phyloP scores from a whole-genome alignment of 2,797 vertebrate species.

The Selene dorsalis region DNA sequence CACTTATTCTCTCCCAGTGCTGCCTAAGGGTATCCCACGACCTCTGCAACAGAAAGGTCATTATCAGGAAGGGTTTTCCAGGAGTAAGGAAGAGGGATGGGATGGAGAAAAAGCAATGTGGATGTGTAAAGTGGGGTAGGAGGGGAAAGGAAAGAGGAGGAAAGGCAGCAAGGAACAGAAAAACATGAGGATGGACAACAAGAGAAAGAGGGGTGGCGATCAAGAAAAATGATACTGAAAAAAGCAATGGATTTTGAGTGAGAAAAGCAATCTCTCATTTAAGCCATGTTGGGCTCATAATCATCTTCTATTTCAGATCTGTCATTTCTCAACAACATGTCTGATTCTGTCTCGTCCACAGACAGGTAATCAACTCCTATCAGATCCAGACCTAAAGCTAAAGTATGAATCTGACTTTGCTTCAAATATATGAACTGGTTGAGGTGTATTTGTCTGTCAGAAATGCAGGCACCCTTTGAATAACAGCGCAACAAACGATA shows the following conservation, averaged over 20 bases:
- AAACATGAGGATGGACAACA: not conserved
- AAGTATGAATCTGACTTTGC: slow-evolving; percentile 48
- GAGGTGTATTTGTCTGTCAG: slow-evolving; percentile 45
- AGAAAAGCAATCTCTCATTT: slow-evolving; percentile 48
- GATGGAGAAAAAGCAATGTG: slow-evolving; percentile 2
- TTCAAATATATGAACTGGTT: slow-evolving; percentile 57
- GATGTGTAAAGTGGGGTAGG: not conserved
- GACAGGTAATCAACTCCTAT: slow-evolving; percentile 65
- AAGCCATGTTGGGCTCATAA: slow-evolving; percentile 34
- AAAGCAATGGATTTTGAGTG: slow-evolving; percentile 23
- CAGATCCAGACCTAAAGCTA: slow-evolving; percentile 55
- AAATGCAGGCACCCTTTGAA: slow-evolving; percentile 42
- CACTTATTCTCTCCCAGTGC: slow-evolving; percentile 53
- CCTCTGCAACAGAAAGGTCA: slow-evolving; percentile 62
- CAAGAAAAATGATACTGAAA: slow-evolving; percentile 22
- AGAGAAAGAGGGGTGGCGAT: slow-evolving; percentile 27
- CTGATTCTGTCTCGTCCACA: slow-evolving; percentile 58
- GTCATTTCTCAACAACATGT: slow-evolving; percentile 50
- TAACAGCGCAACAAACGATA: slow-evolving; percentile 33
- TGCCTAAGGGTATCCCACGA: slow-evolving; percentile 66
- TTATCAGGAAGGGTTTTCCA: slow-evolving; percentile 35
- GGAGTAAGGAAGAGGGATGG: slow-evolving; percentile 10
- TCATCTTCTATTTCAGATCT: slow-evolving; percentile 50
- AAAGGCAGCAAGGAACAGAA: not conserved
- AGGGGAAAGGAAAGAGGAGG: slow-evolving; percentile 8